Conservation (phyloP, 2,888 invertebrate genomes). For the Chaetoderma sp. region DNA sequence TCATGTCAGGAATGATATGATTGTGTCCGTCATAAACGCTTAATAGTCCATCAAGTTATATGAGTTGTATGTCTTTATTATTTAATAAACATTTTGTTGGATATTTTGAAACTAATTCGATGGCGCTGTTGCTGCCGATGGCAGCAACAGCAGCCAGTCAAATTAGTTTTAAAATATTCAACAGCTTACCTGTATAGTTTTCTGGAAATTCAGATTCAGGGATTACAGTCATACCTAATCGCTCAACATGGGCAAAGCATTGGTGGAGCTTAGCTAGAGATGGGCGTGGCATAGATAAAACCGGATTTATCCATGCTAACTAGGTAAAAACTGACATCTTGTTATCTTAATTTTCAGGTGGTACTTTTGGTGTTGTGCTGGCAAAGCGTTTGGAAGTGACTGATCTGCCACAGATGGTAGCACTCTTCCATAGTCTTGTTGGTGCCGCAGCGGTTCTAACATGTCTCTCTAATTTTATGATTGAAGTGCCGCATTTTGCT, state of each 20-base stretch:
- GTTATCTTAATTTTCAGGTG: conserved; percentile 71
- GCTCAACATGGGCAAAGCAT: background rate
- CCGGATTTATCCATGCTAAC: background rate
- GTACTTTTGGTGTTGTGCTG: conserved; percentile 80
- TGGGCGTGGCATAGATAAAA: background rate
- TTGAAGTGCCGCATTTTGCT: conserved; percentile 85
- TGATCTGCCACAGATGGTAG: conserved; percentile 89
- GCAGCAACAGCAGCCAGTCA: background rate
- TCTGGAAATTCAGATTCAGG: background rate
- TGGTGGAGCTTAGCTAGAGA: background rate
- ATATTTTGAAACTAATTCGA: no score
- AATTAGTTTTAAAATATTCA: background rate
- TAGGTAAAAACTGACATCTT: no score
- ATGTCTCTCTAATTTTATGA: conserved; percentile 85
- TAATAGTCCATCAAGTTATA: no score
- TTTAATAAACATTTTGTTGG: no score
- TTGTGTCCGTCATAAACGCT: no score
- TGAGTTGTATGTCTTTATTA: no score
- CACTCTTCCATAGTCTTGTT: conserved; percentile 86
- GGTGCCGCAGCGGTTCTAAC: conserved; percentile 90
- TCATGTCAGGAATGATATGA: no score
- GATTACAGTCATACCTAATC: background rate
- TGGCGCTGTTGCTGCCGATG: no score
- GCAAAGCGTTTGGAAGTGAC: conserved; percentile 82
- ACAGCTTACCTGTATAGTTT: background rate